Evolutionary conservation across 1,140 invertebrate genomes (phyloP), one percentile per base, ranked within the genome.

Genomic region (Caenorhabditis remanei): DNA sequence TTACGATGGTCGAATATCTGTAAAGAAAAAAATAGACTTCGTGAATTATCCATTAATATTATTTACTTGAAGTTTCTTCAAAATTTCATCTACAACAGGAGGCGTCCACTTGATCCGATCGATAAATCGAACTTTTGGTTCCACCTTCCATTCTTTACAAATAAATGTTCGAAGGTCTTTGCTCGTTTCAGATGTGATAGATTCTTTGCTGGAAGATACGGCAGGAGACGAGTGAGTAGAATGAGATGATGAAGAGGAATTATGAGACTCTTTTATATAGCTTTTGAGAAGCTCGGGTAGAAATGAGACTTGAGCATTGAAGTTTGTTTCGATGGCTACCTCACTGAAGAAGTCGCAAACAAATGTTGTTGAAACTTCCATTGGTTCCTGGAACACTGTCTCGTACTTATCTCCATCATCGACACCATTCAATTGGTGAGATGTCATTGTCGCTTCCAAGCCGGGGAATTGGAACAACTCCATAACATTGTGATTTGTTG

Each of bases 111-210:
- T 87, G 79, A 88, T 46, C 50, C 90, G 65, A 53, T 90, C 87
- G 83, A 89, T 92, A 92, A 94, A 96, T 95, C 96, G 95, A 83
- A 99, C 97, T 82, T 97, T 99, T 6, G 98, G 98, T 93, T 99
- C 97, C 48, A 99, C 94, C 92, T 98, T 96, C 98, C 98, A 99
- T 0, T 96, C 97, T 93, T 97, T 96, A 93, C 97, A 99, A 90
- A n/a, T 83, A 13, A 61, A 83, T 3, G 32, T 83, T 83, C 82
- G 56, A 56, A 16, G 32, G 43, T 83, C 67, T n/a, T 75, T 75
- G n/a, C 56, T 90, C 5, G 19, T 63, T 71, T 89, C 79, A 40
- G 82, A 71, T 63, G 6, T 7, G 16, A 58, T 50, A 16, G 55
- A 41, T 43, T 87, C 75, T 58, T 40, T 41, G 61, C 55, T 56